Percentiles rank a stretch among this genome's conserved stretches.
phyloP scores from a whole-genome alignment of 2,888 invertebrate genomes.

The Ecdyonurus torrentis region DNA sequence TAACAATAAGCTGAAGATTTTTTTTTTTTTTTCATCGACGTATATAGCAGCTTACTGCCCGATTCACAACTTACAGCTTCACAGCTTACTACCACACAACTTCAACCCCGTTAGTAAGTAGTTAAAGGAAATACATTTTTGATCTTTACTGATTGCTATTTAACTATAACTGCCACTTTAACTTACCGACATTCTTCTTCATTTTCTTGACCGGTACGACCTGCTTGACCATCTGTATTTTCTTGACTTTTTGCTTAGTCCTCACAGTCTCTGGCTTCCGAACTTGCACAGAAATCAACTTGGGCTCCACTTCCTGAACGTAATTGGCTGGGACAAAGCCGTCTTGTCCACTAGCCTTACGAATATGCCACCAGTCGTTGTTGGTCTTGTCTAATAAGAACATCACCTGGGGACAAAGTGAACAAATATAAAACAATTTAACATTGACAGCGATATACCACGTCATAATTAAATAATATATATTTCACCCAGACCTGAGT shows the following conservation, averaged over 20 bases:
- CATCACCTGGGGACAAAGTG: slow-evolving; percentile 40
- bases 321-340: slow-evolving; percentile 98
- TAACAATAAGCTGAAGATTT: slow-evolving; percentile 19
- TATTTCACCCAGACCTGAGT: no score
- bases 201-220: slow-evolving; percentile 60
- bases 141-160: no score
- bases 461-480: no score
- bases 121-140: no score
- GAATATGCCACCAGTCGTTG: slow-evolving; percentile 98
- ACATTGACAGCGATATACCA: no score
- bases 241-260: slow-evolving; percentile 71
- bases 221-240: slow-evolving; percentile 73
- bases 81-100: no score
- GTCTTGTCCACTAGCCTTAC: slow-evolving; percentile 77
- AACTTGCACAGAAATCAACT: slow-evolving; percentile 67
- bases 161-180: no score
- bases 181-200: not conserved
- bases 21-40: no score
- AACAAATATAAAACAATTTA: no score
- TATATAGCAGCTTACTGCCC: no score
- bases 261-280: slow-evolving; percentile 71
- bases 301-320: slow-evolving; percentile 79
- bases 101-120: no score
- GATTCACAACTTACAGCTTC: no score
- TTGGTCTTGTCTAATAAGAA: slow-evolving; percentile 88